A percentile compares a stretch with the other conserved stretches of the same genome.
phyloP scores from a whole-genome alignment of 2,797 vertebrate genomes.

The Sebastes elongatus region DNA sequence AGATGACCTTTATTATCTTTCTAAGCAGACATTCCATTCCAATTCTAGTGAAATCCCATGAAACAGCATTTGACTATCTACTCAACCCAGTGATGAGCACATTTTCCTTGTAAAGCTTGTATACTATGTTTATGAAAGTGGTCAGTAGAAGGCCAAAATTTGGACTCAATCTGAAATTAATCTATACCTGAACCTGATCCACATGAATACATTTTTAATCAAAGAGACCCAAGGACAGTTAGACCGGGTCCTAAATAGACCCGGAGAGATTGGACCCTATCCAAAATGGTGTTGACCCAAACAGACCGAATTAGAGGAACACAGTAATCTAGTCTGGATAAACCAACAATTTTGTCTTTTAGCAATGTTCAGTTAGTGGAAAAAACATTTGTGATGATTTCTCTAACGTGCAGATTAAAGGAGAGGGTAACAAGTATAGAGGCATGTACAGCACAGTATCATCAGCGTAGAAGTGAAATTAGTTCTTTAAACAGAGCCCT shows the following conservation, averaged over 20 bases:
- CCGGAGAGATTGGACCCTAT: background rate
- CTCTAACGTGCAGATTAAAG: background rate
- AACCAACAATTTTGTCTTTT: background rate
- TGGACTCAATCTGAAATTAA: background rate
- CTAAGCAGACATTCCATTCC: background rate
- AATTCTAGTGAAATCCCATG: background rate
- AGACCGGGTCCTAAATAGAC: background rate
- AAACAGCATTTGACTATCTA: background rate
- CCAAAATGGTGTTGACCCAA: background rate
- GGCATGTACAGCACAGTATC: background rate
- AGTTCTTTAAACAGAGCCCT: background rate
- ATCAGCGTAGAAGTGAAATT: background rate
- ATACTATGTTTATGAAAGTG: background rate
- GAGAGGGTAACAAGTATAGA: background rate
- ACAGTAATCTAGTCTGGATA: background rate
- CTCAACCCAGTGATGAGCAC: background rate
- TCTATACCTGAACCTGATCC: background rate
- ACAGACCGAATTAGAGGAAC: no score
- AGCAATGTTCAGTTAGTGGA: background rate
- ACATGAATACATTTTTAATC: background rate
- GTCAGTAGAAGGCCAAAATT: background rate
- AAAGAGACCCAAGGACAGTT: background rate
- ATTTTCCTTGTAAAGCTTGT: background rate
- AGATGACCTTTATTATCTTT: background rate
- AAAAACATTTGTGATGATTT: background rate